Evolutionary conservation across 2,888 invertebrate genomes (phyloP).

Genomic region (Nymphalis urticae): DNA sequence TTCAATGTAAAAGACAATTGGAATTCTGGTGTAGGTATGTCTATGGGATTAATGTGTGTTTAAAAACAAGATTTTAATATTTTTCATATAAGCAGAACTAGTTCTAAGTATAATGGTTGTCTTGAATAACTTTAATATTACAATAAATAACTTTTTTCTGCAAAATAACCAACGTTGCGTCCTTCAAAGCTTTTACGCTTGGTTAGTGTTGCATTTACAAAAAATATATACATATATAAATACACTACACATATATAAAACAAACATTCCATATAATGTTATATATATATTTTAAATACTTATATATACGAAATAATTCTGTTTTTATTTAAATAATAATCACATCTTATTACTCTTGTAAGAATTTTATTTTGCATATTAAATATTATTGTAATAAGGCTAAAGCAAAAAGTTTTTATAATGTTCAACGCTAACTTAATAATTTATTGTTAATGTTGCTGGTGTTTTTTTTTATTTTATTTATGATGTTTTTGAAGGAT

Average conservation of each 20-base stretch:
- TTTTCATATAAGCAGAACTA: too few species aligned
- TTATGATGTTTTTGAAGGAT: too few species aligned
- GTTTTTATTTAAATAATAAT: neutral
- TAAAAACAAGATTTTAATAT: slow-evolving; percentile 1
- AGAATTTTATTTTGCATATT: too few species aligned
- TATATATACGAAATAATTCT: neutral
- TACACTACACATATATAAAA: slow-evolving; percentile 6
- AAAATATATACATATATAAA: neutral
- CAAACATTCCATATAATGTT: neutral
- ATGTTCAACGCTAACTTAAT: too few species aligned
- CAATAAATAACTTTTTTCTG: neutral
- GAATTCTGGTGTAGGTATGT: slow-evolving; percentile 1
- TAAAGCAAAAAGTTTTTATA: too few species aligned
- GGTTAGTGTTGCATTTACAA: slow-evolving; percentile 1
- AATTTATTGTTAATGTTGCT: too few species aligned
- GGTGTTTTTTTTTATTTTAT: too few species aligned
- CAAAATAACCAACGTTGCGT: neutral
- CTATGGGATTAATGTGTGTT: neutral
- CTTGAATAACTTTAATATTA: neutral
- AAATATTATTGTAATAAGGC: too few species aligned
- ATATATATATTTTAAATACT: neutral
- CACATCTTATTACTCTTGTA: neutral
- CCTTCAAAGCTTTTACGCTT: slow-evolving; percentile 4
- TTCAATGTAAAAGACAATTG: slow-evolving; percentile 12
- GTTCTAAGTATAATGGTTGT: neutral